Evolutionary conservation across 2,888 invertebrate species (phyloP).

Genomic region (Tholera decimalis): DNA sequence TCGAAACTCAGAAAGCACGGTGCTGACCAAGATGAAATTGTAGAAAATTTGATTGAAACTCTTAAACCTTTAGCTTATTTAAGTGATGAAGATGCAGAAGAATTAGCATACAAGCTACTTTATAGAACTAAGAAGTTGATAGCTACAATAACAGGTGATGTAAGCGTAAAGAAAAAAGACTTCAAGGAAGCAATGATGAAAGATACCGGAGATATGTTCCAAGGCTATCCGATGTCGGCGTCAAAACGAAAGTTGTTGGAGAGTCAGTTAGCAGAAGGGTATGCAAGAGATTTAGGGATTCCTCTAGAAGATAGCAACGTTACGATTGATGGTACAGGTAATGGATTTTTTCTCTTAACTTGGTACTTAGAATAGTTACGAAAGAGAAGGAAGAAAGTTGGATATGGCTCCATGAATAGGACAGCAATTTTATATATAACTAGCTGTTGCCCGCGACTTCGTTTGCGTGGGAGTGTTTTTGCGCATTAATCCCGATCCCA

Average conservation of each 20-base stretch:
- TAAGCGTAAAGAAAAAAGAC: slow-evolving; percentile 16
- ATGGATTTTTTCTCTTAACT: not conserved
- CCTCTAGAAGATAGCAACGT: slow-evolving; percentile 25
- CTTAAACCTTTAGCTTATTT: slow-evolving; percentile 1
- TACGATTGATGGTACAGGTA: slow-evolving; percentile 22
- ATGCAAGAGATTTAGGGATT: slow-evolving; percentile 28
- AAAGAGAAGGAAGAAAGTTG: not conserved
- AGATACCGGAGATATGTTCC: slow-evolving; percentile 30
- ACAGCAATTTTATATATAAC: too few relatives aligned
- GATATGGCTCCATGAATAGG: not conserved
- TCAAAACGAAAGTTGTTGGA: slow-evolving; percentile 43
- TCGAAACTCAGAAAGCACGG: slow-evolving; percentile 8
- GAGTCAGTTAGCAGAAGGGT: slow-evolving; percentile 28
- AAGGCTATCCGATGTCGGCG: slow-evolving; percentile 24
- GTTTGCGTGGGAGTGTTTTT: too few relatives aligned
- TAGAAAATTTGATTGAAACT: slow-evolving; percentile 10
- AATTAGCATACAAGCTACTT: slow-evolving; percentile 29
- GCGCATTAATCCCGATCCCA: too few relatives aligned
- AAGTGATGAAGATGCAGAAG: slow-evolving; percentile 23
- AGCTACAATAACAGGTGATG: not conserved
- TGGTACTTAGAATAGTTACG: not conserved
- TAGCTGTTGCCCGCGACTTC: too few relatives aligned
- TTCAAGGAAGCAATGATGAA: slow-evolving; percentile 16
- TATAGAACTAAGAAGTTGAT: slow-evolving; percentile 24
- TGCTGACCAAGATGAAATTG: slow-evolving; percentile 26